Evolutionary conservation across 2,113 vertebrate genomes (phyloP).

Genomic region (Actinemys pallida): DNA sequence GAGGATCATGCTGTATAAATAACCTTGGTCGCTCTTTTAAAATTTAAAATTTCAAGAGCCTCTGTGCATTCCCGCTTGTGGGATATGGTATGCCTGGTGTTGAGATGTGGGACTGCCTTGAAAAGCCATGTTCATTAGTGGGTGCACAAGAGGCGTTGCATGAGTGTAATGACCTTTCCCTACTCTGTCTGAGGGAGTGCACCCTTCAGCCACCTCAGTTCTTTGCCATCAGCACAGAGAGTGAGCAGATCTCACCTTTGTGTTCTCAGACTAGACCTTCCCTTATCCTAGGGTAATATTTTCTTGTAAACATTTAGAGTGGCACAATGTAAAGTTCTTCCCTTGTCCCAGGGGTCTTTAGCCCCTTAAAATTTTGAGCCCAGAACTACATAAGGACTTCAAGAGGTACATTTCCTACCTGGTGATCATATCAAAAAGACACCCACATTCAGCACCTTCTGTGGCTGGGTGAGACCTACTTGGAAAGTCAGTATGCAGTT

Average conservation of each 20-base stretch:
- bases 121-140: background rate
- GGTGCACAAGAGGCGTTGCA: background rate
- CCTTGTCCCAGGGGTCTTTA: background rate
- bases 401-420: background rate
- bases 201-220: background rate
- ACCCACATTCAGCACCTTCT: background rate
- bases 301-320: background rate
- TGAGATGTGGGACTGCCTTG: background rate
- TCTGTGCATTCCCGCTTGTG: background rate
- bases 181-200: background rate
- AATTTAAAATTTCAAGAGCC: background rate
- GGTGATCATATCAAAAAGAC: background rate
- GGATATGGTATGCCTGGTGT: background rate
- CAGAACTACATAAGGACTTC: background rate
- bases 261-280: background rate
- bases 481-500: background rate
- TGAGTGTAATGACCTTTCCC: background rate
- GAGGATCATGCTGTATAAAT: background rate
- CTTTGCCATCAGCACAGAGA: background rate
- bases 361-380: background rate
- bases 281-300: background rate
- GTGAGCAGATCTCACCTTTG: background rate
- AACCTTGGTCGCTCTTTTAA: background rate
- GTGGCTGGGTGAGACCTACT: background rate
- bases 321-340: background rate